phyloP scores from a whole-genome alignment of 1,140 invertebrate species.

The Drosophila pandora region DNA sequence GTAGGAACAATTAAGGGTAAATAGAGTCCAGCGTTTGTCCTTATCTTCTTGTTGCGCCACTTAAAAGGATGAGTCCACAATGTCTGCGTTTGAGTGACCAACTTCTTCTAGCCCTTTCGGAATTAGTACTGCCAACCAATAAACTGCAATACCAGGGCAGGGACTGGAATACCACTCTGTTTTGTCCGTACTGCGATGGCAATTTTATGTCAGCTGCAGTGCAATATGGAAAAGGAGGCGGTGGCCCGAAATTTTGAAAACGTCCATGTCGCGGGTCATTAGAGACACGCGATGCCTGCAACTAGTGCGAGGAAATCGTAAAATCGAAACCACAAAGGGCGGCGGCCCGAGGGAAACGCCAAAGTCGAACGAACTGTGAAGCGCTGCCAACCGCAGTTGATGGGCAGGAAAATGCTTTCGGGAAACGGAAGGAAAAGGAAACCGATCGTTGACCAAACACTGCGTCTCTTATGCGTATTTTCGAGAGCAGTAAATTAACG shows the following conservation, averaged over 20 bases:
- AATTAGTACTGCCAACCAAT: constrained; percentile 30
- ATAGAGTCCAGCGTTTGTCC: background rate
- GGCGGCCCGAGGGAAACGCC: background rate
- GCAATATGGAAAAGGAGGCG: constrained; percentile 55
- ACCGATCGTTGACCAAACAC: constrained; percentile 10
- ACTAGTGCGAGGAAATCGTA: constrained; percentile 46
- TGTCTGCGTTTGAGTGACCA: constrained; percentile 32
- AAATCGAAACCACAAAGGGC: constrained; percentile 32
- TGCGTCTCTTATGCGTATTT: background rate
- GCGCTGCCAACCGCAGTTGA: constrained; percentile 42
- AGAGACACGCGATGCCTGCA: constrained; percentile 56
- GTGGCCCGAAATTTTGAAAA: constrained; percentile 50
- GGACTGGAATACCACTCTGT: constrained; percentile 26
- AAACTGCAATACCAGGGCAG: constrained; percentile 33
- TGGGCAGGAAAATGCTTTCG: constrained; percentile 38
- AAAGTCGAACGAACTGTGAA: constrained; percentile 19
- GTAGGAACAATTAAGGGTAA: background rate
- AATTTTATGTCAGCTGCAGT: constrained; percentile 61
- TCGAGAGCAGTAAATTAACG: background rate
- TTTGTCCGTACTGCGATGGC: constrained; percentile 23
- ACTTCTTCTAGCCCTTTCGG: constrained; percentile 2
- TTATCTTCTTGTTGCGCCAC: background rate
- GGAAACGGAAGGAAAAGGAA: background rate
- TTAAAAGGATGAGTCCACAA: constrained; percentile 12
- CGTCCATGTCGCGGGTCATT: constrained; percentile 53